Evolutionary conservation across 2,113 vertebrate species (phyloP), one percentile per base, ranked within the genome.

Genomic region (Catharus fuscescens): DNA sequence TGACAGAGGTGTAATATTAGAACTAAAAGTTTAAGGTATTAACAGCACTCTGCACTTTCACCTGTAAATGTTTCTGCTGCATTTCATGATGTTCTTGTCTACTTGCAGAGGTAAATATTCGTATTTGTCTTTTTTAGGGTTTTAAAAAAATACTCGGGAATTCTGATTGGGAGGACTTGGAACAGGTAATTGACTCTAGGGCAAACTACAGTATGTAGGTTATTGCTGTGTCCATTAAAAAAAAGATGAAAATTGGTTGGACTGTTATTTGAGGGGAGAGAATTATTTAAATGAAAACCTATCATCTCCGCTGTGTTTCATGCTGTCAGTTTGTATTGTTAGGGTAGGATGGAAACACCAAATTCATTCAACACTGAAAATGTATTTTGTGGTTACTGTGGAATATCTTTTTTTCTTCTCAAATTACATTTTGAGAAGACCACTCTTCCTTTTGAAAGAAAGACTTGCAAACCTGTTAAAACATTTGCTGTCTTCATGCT

Each of bases 151-250:
- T 96, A 94, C 96, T 97, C 78, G 74, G 77, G 67, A 97, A 69
- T 97, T 97, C 97, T 97, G 97, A 97, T 96, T 97, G 97, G 96
- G 97, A 97, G 92, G 97, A 97, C 96, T 97, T 97, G 96, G 96
- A 97, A 96, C 97, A 97, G 97, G 97, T 97, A 97, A 95, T 44
- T 80, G 48, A 97, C 42, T 93, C 48, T 44, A 95, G 91, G 93
- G 93, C 44, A 50, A 91, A 77, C 59, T 90, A 23, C 69, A 86
- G 32, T 67, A 10, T 85, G 16, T 64, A 86, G 91, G 86, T 25
- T 84, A 47, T 81, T 81, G 48, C n/a, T 78, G 6, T 64, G 25
- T n/a, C n/a, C n/a, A n/a, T n/a, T n/a, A n/a, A n/a, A n/a, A n/a
- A n/a, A n/a, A n/a, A n/a, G n/a, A n/a, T n/a, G 42, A 92, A 53